Conservation (phyloP, 2,888 invertebrate species). For the Formica aserva region DNA sequence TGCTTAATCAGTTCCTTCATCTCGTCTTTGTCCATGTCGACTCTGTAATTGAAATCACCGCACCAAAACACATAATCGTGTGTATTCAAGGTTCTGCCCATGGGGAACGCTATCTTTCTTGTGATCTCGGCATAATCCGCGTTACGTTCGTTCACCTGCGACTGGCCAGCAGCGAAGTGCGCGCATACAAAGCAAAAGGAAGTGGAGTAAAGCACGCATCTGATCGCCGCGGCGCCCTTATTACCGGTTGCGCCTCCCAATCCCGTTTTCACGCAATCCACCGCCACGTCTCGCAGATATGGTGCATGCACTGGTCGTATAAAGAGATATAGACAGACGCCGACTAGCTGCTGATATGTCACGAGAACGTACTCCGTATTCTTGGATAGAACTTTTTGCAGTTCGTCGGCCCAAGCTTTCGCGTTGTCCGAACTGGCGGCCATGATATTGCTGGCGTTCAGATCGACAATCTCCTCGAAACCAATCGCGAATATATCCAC, state of each 20-base stretch:
- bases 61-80: slow-evolving; percentile 99
- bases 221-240: slow-evolving; percentile 97
- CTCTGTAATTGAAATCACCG: slow-evolving; percentile 99
- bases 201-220: slow-evolving; percentile 96
- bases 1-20: slow-evolving; percentile 93
- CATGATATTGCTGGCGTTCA: slow-evolving; percentile 99
- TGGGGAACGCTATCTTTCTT: slow-evolving; percentile 95
- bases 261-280: slow-evolving; percentile 99
- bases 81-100: slow-evolving; percentile 96
- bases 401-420: slow-evolving; percentile 97
- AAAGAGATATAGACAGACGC: slow-evolving; percentile 98
- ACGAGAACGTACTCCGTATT: slow-evolving; percentile 95
- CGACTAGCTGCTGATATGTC: slow-evolving; percentile 98
- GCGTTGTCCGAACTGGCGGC: slow-evolving; percentile 97
- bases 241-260: slow-evolving; percentile 98
- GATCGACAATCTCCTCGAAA: slow-evolving; percentile 99
- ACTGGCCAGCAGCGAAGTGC: slow-evolving; percentile 99
- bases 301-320: slow-evolving; percentile 95
- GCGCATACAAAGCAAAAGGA: slow-evolving; percentile 99
- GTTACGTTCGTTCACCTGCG: slow-evolving; percentile 97
- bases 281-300: slow-evolving; percentile 96
- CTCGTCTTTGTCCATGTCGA: slow-evolving; percentile 98
- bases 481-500: slow-evolving; percentile 99
- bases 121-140: slow-evolving; percentile 98
- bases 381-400: slow-evolving; percentile 96